Evolutionary conservation across 2,797 vertebrate species (phyloP), one percentile per base, ranked within the genome.

Genomic region (Myotis planiceps): DNA sequence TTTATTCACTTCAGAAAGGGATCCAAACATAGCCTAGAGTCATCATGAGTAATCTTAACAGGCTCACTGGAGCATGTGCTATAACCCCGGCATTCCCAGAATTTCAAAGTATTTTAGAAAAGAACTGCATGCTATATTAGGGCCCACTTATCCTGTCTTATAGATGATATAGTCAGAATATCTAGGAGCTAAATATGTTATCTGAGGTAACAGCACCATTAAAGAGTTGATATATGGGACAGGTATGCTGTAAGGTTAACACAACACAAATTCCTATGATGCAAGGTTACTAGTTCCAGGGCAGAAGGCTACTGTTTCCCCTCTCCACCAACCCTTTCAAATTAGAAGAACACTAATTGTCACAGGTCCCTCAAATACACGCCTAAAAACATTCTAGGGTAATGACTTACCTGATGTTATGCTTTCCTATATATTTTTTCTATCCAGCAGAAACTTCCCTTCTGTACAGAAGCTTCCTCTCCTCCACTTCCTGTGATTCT

Each of bases 11-110:
- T 97, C 87, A 92, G 89, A 92, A 71, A 93, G 91, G 92, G 94
- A 94, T 97, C 95, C 95, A 96, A 96, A 94, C 93, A 95, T 92
- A 96, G 93, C 89, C 94, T 84, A 63, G 93, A 96, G 96, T 95
- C 97, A 95, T 93, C 87, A 89, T 94, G 96, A 96, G 91, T 97
- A 74, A 97, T 95, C 69, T 47, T 78, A 96, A 68, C 51, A 88
- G 84, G 81, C 92, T 97, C 92, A 82, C 78, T 96, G 92, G 94
- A 93, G 95, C 84, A 68, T 92, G 29, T 58, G 71, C 71, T 92
- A 23, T 63, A 87, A 89, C 60, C 14, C 42, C 1, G 0, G 45
- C 69, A 95, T 93, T 95, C 96, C 80, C 84, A 96, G 89, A 89
- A 83, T 86, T 95, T 96, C 76, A 89, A 34, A 94, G 58, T 83